These are phyloP conservation scores for Choristoneura fumiferana DNA, from an alignment of 1,140 invertebrate genomes.

Conservation along the genomic window DNA sequence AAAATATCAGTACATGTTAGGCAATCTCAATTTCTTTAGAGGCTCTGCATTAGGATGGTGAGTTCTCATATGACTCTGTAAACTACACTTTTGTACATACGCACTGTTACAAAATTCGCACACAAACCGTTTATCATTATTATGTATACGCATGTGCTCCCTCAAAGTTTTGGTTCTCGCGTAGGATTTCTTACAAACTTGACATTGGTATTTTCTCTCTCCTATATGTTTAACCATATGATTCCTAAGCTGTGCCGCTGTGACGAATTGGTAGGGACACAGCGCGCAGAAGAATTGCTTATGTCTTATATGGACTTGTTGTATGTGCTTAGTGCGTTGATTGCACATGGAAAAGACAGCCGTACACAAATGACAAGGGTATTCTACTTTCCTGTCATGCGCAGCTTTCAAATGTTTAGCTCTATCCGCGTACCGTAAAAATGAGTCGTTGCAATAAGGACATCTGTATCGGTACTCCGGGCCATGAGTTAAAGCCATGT, in stretches of 20 bases:
- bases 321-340: slow-evolving; percentile 66
- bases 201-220: slow-evolving; percentile 58
- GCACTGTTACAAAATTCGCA: slow-evolving; percentile 78
- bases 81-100: slow-evolving; percentile 72
- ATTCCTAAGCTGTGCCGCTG: slow-evolving; percentile 49
- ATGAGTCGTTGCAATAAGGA: slow-evolving; percentile 74
- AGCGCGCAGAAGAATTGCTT: slow-evolving; percentile 62
- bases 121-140: slow-evolving; percentile 61
- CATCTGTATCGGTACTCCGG: slow-evolving; percentile 57
- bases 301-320: slow-evolving; percentile 62
- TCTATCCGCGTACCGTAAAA: slow-evolving; percentile 71
- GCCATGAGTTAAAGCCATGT: slow-evolving; percentile 45
- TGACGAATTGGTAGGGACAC: slow-evolving; percentile 65
- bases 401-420: slow-evolving; percentile 67
- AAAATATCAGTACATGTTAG: slow-evolving; percentile 2
- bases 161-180: slow-evolving; percentile 73
- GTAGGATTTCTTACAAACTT: slow-evolving; percentile 76
- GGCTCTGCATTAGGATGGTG: slow-evolving; percentile 55
- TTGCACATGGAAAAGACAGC: slow-evolving; percentile 59
- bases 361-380: slow-evolving; percentile 63
- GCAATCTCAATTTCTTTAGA: slow-evolving; percentile 33
- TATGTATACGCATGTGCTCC: slow-evolving; percentile 76
- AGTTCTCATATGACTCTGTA: slow-evolving; percentile 64
- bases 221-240: slow-evolving; percentile 62
- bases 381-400: slow-evolving; percentile 60